A percentile compares a stretch with the other conserved stretches of the same genome.
Evolutionary conservation across 2,797 vertebrate genomes (phyloP).

Genomic region (Hylomyscus alleni): DNA sequence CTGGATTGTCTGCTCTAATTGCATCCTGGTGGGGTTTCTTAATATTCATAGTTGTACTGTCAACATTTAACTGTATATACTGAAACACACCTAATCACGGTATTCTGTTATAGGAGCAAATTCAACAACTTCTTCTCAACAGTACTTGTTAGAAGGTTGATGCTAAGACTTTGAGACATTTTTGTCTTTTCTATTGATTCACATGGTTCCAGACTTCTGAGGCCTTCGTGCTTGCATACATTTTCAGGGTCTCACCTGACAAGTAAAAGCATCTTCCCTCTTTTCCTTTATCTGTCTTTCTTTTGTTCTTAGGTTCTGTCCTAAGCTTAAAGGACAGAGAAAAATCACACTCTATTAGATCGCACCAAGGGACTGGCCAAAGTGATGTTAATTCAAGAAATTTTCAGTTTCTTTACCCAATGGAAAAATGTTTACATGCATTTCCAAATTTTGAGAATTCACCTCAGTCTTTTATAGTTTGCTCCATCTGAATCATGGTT

Average conservation of each 20-base stretch:
- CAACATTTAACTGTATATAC: constrained; percentile 29
- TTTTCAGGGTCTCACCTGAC: background rate
- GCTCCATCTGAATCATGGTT: background rate
- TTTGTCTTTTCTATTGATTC: background rate
- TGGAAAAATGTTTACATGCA: background rate
- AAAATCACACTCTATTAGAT: background rate
- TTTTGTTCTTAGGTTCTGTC: background rate
- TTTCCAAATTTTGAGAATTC: background rate
- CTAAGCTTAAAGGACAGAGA: background rate
- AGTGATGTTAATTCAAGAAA: background rate
- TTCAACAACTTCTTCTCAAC: background rate
- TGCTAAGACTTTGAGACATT: background rate
- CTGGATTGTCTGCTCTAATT: constrained; percentile 34
- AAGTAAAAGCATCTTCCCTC: background rate
- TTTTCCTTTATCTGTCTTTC: background rate
- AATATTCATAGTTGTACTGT: constrained; percentile 21
- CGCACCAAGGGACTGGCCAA: background rate
- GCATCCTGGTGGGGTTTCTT: constrained; percentile 53
- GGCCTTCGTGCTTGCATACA: background rate
- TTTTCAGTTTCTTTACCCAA: background rate
- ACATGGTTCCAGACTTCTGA: background rate
- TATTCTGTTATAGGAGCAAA: background rate
- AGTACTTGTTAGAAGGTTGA: background rate
- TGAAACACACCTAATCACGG: background rate
- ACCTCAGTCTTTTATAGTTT: background rate